phyloP scores from a whole-genome alignment of 1,140 invertebrate genomes.

The Drosophila nannoptera region DNA sequence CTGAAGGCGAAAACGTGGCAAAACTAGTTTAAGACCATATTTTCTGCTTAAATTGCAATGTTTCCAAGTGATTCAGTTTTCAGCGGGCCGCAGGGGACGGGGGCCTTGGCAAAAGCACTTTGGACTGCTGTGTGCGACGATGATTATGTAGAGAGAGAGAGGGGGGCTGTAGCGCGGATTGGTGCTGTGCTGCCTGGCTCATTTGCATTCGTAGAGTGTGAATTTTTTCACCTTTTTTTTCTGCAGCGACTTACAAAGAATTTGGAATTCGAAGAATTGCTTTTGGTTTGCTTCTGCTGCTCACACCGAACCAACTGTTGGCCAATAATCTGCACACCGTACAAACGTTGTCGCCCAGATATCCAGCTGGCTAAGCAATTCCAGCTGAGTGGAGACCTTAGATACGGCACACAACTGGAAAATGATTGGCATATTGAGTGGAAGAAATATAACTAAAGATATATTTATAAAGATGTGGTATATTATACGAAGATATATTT shows the following conservation, averaged over 20 bases:
- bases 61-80: slow-evolving; percentile 70
- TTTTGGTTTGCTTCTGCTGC: slow-evolving; percentile 43
- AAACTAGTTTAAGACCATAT: slow-evolving; percentile 78
- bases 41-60: slow-evolving; percentile 73
- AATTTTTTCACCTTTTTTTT: slow-evolving; percentile 66
- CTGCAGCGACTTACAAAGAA: slow-evolving; percentile 43
- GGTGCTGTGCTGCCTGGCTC: slow-evolving; percentile 19
- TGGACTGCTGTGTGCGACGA: slow-evolving; percentile 11
- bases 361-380: neutral
- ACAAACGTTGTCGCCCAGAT: neutral
- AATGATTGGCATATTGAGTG: no score
- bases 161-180: neutral
- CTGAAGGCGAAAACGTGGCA: slow-evolving; percentile 49
- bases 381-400: neutral
- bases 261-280: slow-evolving; percentile 67
- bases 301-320: slow-evolving; percentile 6
- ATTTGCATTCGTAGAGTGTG: slow-evolving; percentile 65
- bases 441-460: no score
- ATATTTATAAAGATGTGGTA: no score
- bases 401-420: neutral
- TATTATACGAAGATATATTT: no score
- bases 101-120: slow-evolving; percentile 20
- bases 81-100: slow-evolving; percentile 6
- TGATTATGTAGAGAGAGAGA: neutral
- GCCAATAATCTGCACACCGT: slow-evolving; percentile 8